Evolutionary conservation across 1,140 invertebrate genomes (phyloP).

Genomic region (Tetragonula clypearis): DNA sequence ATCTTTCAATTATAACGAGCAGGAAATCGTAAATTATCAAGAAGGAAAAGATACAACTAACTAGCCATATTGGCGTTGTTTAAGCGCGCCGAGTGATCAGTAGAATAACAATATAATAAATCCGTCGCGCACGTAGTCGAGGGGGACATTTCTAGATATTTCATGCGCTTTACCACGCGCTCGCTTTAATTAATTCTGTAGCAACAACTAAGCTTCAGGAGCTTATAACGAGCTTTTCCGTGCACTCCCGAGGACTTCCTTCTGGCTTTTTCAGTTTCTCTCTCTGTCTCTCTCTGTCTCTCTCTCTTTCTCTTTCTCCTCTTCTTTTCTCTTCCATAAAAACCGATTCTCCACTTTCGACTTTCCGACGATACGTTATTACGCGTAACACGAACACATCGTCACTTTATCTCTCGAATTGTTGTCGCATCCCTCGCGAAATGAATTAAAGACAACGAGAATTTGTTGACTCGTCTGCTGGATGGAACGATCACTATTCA

Average conservation of each 20-base stretch:
- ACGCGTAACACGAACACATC: no score
- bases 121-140: background rate
- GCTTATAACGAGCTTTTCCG: conserved; percentile 71
- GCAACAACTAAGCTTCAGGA: conserved; percentile 66
- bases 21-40: background rate
- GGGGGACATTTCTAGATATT: conserved; percentile 61
- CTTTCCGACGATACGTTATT: background rate
- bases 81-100: conserved; percentile 1
- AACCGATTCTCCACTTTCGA: background rate
- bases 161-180: conserved; percentile 58
- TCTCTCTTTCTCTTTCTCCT: background rate
- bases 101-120: conserved; percentile 22
- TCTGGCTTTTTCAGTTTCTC: conserved; percentile 37
- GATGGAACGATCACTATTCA: background rate
- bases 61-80: background rate
- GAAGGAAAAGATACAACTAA: background rate
- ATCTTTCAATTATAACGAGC: background rate
- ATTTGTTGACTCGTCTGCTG: background rate
- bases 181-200: conserved; percentile 73
- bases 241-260: conserved; percentile 45
- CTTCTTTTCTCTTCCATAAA: background rate
- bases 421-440: background rate
- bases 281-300: background rate
- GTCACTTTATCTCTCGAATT: background rate
- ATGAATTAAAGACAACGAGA: background rate